Evolutionary conservation across 2,888 invertebrate genomes (phyloP).

Genomic region (Ferrisia virgata): DNA sequence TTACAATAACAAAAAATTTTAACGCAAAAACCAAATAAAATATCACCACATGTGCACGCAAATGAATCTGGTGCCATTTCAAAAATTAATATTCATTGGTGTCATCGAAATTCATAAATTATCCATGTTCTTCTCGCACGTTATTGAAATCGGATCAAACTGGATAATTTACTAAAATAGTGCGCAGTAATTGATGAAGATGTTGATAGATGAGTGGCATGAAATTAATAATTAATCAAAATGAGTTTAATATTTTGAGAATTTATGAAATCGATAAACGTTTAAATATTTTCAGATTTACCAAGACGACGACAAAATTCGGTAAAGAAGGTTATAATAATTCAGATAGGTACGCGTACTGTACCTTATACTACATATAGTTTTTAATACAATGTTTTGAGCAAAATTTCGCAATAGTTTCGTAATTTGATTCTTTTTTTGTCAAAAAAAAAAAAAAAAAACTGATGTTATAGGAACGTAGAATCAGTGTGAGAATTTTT

Average conservation of each 20-base stretch:
- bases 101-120: background rate
- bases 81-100: background rate
- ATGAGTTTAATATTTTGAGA: background rate
- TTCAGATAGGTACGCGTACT: background rate
- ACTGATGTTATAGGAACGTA: background rate
- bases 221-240: background rate
- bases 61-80: background rate
- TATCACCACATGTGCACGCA: background rate
- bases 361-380: background rate
- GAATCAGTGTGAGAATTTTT: background rate
- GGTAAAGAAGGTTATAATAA: background rate
- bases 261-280: background rate
- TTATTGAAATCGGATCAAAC: constrained; percentile 1
- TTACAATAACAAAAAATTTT: background rate
- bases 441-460: background rate
- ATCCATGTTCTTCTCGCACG: background rate
- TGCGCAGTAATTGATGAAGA: background rate
- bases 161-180: background rate
- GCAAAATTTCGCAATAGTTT: background rate
- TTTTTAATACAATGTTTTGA: background rate
- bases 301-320: background rate
- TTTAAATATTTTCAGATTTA: background rate
- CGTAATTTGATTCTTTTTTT: background rate
- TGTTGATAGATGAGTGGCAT: background rate
- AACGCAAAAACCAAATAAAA: background rate